A percentile compares a stretch with the other conserved stretches of the same genome.
These are phyloP conservation scores for Falco concolor DNA, from an alignment of 2,797 vertebrate genomes.

Conservation along the genomic window DNA sequence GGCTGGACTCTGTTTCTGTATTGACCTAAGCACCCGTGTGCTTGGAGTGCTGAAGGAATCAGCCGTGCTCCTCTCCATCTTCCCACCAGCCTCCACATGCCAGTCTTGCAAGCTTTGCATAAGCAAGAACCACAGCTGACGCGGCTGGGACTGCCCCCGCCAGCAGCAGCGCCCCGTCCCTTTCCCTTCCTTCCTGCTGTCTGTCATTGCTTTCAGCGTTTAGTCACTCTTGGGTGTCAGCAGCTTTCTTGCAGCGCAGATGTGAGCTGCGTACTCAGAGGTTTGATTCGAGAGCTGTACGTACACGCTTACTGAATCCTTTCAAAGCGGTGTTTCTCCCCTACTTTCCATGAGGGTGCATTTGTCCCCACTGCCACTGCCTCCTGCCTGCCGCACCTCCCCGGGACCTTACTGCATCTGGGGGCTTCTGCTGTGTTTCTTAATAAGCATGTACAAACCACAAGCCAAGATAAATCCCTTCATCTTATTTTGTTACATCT, in stretches of 20 bases:
- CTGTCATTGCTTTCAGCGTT: background rate
- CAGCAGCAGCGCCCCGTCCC: background rate
- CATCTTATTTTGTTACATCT: background rate
- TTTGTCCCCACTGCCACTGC: background rate
- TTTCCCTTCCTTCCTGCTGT: background rate
- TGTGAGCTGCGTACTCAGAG: background rate
- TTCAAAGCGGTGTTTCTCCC: background rate
- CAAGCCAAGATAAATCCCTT: background rate
- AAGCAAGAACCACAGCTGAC: background rate
- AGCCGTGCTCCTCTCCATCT: background rate
- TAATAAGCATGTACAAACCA: background rate
- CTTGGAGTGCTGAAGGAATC: background rate
- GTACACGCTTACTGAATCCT: background rate
- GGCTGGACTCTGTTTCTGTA: background rate
- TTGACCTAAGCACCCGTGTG: rapidly evolving
- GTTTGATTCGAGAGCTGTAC: background rate
- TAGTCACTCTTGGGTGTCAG: background rate
- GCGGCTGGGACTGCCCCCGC: background rate
- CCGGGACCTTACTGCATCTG: rapidly evolving
- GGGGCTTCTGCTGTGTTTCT: background rate
- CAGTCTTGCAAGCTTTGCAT: background rate
- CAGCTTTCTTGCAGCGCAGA: background rate
- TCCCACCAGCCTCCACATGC: background rate
- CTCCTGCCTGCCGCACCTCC: rapidly evolving
- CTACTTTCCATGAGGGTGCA: background rate